Base-by-base conservation (phyloP, 2,113 vertebrate species). In the Strix aluco region DNA sequence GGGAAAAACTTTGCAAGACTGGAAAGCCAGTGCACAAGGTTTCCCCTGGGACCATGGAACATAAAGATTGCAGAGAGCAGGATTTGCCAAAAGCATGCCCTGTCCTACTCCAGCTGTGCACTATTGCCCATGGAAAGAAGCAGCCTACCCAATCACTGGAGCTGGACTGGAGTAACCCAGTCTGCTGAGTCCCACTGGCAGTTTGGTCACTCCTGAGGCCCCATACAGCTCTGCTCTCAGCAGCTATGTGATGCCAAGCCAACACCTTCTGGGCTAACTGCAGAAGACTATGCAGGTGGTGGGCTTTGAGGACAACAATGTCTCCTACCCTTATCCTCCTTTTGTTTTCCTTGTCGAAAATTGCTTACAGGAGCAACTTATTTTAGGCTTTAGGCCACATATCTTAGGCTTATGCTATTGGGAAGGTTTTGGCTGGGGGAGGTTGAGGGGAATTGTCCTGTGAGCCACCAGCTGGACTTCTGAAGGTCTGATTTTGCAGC, bases 251-350 rank as follows among this genome's bases (percentile, higher is more conserved):
- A 69, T 80, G 49, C 25, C 55, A 63, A 36, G 6, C 21, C 42
- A 38, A 32, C 9, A 20, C 14, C 16, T 38, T 49, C 52, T 32
- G 23, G 0, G 0, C 27, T 59, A 49, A 25, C 22, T 47, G 32
- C 29, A 61, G 46, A 59, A 73, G 6, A 11, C 32, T 84, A 15
- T n/a, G 40, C 54, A 59, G 15, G 15, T 72, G 13, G 7, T 18
- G 5, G 54, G 21, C 32, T 73, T 81, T 6, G 46, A 57, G 30
- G n/a, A 38, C 26, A 74, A 5, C 47, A 52, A 30, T 27, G 8
- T n/a, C 18, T 89, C 34, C 44, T 42, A 22, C 10, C 13, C 13
- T 6, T n/a, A 4, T 47, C 20, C 2, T 66, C 34, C 7, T 85
- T 81, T 57, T n/a, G 26, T 36, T 62, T 85, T 74, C 47, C 42